phyloP scores from a whole-genome alignment of 2,113 vertebrate species.

The Calidris pygmaea region DNA sequence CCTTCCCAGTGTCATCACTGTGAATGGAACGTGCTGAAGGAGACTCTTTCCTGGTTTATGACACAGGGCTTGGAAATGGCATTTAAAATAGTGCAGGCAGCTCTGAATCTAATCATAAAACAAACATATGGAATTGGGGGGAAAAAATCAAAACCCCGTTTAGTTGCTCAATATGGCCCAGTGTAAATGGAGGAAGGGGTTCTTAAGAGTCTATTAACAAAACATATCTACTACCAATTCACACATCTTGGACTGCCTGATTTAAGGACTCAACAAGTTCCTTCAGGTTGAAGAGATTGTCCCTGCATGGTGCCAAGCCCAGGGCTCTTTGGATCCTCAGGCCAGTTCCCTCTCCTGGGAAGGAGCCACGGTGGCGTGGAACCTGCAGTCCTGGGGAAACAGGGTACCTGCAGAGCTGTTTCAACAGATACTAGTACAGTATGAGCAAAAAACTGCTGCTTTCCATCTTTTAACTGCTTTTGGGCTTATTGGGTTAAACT shows the following conservation, averaged over 20 bases:
- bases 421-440: neutral
- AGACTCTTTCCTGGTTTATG: neutral
- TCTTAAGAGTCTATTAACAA: neutral
- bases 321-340: neutral
- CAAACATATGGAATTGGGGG: neutral
- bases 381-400: neutral
- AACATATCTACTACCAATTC: neutral
- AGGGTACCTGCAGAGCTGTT: neutral
- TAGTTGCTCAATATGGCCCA: neutral
- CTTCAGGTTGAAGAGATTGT: neutral
- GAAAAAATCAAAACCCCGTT: neutral
- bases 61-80: neutral
- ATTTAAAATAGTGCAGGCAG: neutral
- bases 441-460: neutral
- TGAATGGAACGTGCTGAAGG: neutral
- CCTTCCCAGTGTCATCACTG: neutral
- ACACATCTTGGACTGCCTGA: neutral
- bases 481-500: neutral
- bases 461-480: neutral
- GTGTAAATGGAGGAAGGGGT: neutral
- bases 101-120: neutral
- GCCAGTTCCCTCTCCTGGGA: neutral
- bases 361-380: neutral
- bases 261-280: neutral
- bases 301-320: neutral